Percentiles rank a stretch among this genome's conserved stretches.
These are phyloP conservation scores for Rhinolophus ferrumequinum DNA, from an alignment of 2,113 vertebrate genomes.

Conservation along the genomic window DNA sequence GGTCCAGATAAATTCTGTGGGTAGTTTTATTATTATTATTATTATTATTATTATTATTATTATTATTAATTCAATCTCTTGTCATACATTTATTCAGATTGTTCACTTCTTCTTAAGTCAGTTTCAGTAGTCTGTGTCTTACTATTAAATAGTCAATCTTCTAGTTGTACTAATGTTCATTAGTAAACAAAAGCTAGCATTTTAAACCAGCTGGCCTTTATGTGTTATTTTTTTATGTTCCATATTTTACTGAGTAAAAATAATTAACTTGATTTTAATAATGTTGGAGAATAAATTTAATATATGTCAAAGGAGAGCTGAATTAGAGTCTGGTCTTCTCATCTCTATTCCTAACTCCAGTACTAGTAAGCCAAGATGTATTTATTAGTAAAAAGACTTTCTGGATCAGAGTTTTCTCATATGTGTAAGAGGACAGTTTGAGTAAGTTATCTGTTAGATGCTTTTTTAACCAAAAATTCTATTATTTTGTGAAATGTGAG, in stretches of 20 bases:
- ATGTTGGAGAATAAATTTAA: neutral
- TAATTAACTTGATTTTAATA: neutral
- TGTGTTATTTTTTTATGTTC: neutral
- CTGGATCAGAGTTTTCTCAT: neutral
- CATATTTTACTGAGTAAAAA: neutral
- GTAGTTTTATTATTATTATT: neutral
- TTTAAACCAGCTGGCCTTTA: neutral
- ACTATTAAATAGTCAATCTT: neutral
- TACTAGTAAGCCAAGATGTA: neutral
- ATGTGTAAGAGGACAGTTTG: neutral
- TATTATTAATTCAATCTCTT: neutral
- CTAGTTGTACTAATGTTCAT: neutral
- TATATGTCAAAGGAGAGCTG: neutral
- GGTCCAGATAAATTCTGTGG: neutral
- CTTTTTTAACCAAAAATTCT: neutral
- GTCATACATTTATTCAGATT: neutral
- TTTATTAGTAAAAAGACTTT: neutral
- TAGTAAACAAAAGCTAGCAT: neutral
- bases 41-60: neutral
- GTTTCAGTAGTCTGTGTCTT: neutral
- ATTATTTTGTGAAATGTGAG: conserved; percentile 2
- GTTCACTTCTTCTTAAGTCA: neutral
- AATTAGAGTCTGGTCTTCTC: neutral
- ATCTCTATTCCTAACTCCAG: neutral
- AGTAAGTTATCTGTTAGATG: neutral